phyloP scores from a whole-genome alignment of 2,113 vertebrate genomes.

The Muntiacus reevesi region DNA sequence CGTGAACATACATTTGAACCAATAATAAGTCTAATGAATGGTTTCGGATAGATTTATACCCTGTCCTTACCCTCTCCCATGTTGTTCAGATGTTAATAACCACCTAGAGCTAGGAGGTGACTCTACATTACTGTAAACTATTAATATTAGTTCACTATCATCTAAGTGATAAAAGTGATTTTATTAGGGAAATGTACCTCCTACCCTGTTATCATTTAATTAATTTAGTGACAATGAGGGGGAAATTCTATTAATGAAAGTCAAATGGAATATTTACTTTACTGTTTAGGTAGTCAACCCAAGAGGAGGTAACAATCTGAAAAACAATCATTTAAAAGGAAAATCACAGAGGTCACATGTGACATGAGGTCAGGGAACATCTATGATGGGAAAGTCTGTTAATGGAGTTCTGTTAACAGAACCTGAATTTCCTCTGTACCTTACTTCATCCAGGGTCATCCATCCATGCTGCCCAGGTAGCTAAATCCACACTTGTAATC shows the following conservation, averaged over 20 bases:
- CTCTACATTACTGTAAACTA: neutral
- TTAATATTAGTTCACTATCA: neutral
- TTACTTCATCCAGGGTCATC: neutral
- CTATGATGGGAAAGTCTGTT: neutral
- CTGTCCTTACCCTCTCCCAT: neutral
- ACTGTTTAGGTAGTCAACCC: neutral
- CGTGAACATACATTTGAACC: neutral
- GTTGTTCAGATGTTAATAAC: neutral
- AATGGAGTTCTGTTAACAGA: neutral
- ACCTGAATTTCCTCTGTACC: neutral
- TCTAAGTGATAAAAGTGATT: neutral
- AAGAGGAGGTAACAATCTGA: neutral
- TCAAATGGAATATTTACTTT: neutral
- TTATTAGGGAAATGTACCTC: neutral
- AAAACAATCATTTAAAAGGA: neutral
- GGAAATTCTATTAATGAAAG: neutral
- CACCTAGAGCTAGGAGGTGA: neutral
- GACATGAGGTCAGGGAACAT: neutral
- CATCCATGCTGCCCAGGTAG: too few species aligned
- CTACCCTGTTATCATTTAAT: neutral
- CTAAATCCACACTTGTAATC: neutral
- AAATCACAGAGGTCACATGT: neutral
- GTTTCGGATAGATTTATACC: neutral
- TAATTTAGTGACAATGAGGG: neutral
- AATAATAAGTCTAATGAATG: neutral